Conservation (phyloP, 2,888 invertebrate genomes). For the Cataglyphis albicans region DNA sequence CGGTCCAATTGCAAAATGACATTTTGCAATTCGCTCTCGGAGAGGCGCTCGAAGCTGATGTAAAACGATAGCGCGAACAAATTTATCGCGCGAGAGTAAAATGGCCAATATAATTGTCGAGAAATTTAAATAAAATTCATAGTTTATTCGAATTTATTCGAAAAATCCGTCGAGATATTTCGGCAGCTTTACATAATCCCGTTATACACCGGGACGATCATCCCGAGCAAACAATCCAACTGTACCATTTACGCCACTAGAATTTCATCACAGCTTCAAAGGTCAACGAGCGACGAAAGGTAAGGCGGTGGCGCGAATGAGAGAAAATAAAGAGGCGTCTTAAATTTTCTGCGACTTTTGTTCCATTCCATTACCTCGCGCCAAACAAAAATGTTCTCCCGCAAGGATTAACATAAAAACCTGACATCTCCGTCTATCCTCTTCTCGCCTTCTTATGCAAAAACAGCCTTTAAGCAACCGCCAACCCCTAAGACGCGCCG, state of each 20-base stretch:
- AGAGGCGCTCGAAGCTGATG: conserved; percentile 2
- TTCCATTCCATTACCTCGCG: conserved; percentile 50
- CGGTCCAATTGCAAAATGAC: conserved; percentile 48
- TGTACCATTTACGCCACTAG: conserved; percentile 22
- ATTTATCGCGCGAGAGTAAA: not conserved
- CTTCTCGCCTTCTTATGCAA: conserved; percentile 25
- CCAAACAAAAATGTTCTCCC: conserved; percentile 52
- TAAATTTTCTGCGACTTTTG: conserved; percentile 44
- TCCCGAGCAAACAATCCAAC: conserved; percentile 1
- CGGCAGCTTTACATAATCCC: conserved; percentile 5
- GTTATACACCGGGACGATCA: not conserved
- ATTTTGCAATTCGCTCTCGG: conserved; percentile 48
- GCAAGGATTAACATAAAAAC: conserved; percentile 46
- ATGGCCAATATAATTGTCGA: not conserved
- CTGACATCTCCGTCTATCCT: conserved; percentile 29
- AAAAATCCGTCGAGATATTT: not conserved
- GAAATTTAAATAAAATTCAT: not conserved
- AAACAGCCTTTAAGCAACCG: conserved; percentile 51
- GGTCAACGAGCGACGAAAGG: conserved; percentile 47
- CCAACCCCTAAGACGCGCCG: conserved; percentile 24
- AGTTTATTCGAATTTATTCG: not conserved
- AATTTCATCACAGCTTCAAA: conserved; percentile 44
- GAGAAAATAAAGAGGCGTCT: conserved; percentile 37
- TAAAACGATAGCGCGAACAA: not conserved
- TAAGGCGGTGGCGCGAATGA: conserved; percentile 13